phyloP scores from a whole-genome alignment of 2,888 invertebrate species.

The Netelia melanura region DNA sequence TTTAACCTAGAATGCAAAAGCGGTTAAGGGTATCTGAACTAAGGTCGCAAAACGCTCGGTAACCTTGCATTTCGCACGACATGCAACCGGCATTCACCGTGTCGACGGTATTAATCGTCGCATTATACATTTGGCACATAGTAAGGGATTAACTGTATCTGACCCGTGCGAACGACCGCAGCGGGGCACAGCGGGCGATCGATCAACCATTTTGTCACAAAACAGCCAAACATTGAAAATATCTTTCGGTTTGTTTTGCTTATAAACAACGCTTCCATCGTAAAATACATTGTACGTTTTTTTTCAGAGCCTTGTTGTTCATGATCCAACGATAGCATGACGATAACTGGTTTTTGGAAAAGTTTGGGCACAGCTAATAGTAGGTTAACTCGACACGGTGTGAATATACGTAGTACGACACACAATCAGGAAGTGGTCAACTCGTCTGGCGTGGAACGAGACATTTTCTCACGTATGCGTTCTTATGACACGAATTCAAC shows the following conservation, averaged over 20 bases:
- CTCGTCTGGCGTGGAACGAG: slow-evolving; percentile 9
- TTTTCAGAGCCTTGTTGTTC: too few species aligned
- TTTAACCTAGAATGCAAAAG: slow-evolving; percentile 37
- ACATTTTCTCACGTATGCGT: background rate
- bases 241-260: background rate
- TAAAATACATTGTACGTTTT: too few species aligned
- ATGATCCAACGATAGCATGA: too few species aligned
- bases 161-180: slow-evolving; percentile 14
- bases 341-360: too few species aligned
- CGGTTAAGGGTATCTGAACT: slow-evolving; percentile 40
- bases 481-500: too few species aligned
- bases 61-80: slow-evolving; percentile 49
- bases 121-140: background rate
- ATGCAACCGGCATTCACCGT: slow-evolving; percentile 25
- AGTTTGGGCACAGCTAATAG: too few species aligned
- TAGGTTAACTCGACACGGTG: too few species aligned
- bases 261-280: too few species aligned
- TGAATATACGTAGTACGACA: too few species aligned
- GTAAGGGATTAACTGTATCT: background rate
- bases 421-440: background rate
- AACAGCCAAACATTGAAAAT: slow-evolving; percentile 9
- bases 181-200: slow-evolving; percentile 14
- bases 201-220: slow-evolving; percentile 42
- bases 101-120: background rate
- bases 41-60: slow-evolving; percentile 27